Evolutionary conservation across 2,113 vertebrate species (phyloP).

Genomic region (Boleophthalmus pectinirostris): DNA sequence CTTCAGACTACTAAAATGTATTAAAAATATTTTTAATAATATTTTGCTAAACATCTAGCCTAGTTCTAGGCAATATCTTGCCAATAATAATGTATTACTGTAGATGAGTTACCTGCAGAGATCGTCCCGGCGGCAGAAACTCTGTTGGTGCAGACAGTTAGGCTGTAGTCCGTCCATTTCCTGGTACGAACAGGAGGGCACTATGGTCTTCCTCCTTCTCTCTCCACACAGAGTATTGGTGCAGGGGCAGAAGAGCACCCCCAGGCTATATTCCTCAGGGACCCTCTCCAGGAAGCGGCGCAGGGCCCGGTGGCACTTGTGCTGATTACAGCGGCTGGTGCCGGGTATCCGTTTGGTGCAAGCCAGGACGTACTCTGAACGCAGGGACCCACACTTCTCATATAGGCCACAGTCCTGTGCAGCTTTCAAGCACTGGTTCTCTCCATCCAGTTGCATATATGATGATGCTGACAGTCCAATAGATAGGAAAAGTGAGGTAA

Average conservation of each 20-base stretch:
- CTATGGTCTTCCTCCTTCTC: conserved; percentile 91
- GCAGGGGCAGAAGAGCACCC: conserved; percentile 91
- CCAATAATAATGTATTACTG: background rate
- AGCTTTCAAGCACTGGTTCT: conserved; percentile 91
- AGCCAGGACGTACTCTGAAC: conserved; percentile 86
- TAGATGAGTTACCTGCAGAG: conserved; percentile 86
- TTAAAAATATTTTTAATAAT: no score
- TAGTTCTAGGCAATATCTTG: background rate
- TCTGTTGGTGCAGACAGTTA: conserved; percentile 87
- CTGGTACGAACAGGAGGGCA: conserved; percentile 90
- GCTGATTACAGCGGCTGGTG: conserved; percentile 81
- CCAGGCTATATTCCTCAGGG: conserved; percentile 84
- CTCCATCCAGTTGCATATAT: conserved; percentile 66
- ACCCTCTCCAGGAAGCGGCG: conserved; percentile 90
- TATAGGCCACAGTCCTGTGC: conserved; percentile 86
- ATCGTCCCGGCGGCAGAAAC: conserved; percentile 81
- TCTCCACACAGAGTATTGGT: conserved; percentile 86
- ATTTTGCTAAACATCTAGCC: background rate
- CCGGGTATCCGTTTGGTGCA: conserved; percentile 78
- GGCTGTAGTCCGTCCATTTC: conserved; percentile 71
- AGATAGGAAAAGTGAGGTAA: background rate
- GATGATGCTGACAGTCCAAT: conserved; percentile 55
- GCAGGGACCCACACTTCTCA: conserved; percentile 86
- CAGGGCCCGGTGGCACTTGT: conserved; percentile 84
- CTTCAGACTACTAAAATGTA: background rate